A percentile compares a stretch with the other conserved stretches of the same genome.
These are phyloP conservation scores for Therioaphis trifolii DNA, from an alignment of 2,888 invertebrate genomes.

Conservation along the genomic window DNA sequence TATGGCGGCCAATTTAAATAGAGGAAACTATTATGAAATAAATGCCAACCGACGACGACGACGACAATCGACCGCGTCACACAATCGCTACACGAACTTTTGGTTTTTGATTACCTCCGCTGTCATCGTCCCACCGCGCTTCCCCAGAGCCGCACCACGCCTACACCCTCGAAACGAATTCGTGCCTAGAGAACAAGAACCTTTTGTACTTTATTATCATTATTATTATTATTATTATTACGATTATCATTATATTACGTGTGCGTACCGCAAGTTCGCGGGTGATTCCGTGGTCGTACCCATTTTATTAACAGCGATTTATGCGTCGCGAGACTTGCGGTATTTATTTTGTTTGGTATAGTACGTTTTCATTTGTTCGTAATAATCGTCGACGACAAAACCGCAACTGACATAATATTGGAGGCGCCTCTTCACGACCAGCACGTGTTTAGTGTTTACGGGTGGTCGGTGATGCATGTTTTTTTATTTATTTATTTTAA, in stretches of 20 bases:
- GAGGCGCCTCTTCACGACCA: too few relatives aligned
- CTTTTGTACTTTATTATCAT: slow-evolving; percentile 1
- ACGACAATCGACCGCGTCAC: not conserved
- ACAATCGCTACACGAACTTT: not conserved
- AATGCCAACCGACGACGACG: not conserved
- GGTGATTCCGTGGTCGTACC: not conserved
- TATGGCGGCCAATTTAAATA: not conserved
- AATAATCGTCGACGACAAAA: not conserved
- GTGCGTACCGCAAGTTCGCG: not conserved
- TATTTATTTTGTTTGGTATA: not conserved
- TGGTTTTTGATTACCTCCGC: not conserved
- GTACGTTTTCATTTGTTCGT: too few relatives aligned
- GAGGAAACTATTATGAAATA: not conserved
- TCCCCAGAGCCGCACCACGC: too few relatives aligned
- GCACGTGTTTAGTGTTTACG: too few relatives aligned
- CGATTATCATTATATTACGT: not conserved
- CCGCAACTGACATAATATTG: not conserved
- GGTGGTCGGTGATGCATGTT: too few relatives aligned
- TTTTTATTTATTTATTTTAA: too few relatives aligned
- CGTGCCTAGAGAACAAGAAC: not conserved
- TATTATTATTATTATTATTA: slow-evolving; percentile 8
- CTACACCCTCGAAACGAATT: not conserved
- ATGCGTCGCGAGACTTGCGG: not conserved
- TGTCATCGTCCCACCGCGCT: not conserved
- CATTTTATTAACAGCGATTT: not conserved